These are phyloP conservation scores for Aurelia sp. DNA, from an alignment of 30 jellyfish, hydroid and myxozoan genomes.

Conservation along the genomic window DNA sequence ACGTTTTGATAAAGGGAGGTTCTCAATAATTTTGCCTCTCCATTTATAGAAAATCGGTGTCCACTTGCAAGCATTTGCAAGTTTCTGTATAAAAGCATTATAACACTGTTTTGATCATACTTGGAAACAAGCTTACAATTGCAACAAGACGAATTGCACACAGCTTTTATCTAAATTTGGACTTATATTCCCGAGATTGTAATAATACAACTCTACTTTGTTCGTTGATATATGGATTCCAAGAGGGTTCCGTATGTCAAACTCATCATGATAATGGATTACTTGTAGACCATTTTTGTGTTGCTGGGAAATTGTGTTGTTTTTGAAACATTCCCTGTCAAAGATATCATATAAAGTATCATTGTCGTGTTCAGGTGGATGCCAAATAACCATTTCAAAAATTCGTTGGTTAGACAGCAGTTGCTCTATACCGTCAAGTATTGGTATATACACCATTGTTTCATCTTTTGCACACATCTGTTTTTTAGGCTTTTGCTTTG, in stretches of 20 bases:
- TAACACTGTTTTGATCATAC: neutral
- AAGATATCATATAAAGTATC: slow-evolving; percentile 27
- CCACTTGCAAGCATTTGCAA: neutral
- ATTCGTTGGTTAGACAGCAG: slow-evolving; percentile 1
- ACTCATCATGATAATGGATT: slow-evolving; percentile 25
- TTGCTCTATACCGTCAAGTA: slow-evolving; percentile 11
- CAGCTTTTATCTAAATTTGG: slow-evolving; percentile 7
- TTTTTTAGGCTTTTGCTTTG: neutral
- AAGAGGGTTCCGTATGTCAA: slow-evolving; percentile 32
- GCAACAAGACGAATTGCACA: slow-evolving; percentile 22
- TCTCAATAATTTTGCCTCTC: neutral
- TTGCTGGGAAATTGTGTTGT: neutral
- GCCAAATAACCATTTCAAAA: neutral
- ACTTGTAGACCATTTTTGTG: slow-evolving; percentile 18
- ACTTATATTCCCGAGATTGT: slow-evolving; percentile 28
- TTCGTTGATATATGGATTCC: slow-evolving; percentile 10
- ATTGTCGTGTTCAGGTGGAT: neutral
- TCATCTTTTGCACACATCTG: neutral
- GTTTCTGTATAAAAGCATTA: neutral
- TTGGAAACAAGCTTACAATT: slow-evolving; percentile 6
- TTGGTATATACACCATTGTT: slow-evolving; percentile 8
- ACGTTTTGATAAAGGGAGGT: no score
- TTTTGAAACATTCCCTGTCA: slow-evolving; percentile 13
- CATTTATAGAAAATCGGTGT: neutral
- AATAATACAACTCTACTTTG: slow-evolving; percentile 1